A percentile compares a stretch with the other conserved stretches of the same genome.
phyloP scores from a whole-genome alignment of 2,888 invertebrate species.

The Euspilapteryx auroguttella region DNA sequence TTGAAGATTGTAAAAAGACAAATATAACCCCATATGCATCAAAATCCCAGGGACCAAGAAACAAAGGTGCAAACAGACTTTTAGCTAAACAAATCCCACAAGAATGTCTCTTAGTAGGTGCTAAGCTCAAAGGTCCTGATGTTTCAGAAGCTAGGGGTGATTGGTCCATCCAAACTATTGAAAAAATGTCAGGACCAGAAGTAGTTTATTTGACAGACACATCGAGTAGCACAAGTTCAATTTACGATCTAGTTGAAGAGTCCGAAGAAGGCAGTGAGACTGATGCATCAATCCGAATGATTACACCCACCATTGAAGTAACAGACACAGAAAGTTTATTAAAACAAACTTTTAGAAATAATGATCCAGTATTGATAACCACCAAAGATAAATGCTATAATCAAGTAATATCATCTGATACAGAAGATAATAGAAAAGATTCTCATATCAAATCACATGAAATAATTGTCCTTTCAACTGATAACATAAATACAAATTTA shows the following conservation, averaged over 20 bases:
- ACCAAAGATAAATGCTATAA: conserved; percentile 1
- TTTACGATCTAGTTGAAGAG: conserved; percentile 55
- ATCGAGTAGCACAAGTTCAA: conserved; percentile 65
- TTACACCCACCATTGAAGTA: conserved; percentile 53
- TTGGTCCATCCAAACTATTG: conserved; percentile 50
- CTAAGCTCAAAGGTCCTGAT: conserved; percentile 60
- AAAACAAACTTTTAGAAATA: conserved; percentile 24
- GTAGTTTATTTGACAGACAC: conserved; percentile 70
- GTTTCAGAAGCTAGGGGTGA: conserved; percentile 62
- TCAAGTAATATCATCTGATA: conserved; percentile 2
- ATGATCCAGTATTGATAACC: conserved; percentile 6
- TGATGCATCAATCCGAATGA: conserved; percentile 46
- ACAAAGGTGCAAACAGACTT: conserved; percentile 21
- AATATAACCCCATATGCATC: conserved; percentile 9
- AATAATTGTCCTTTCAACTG: conserved; percentile 37
- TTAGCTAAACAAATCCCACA: conserved; percentile 37
- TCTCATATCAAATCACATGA: conserved; percentile 18
- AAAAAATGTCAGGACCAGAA: conserved; percentile 64
- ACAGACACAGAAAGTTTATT: conserved; percentile 41
- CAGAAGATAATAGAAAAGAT: conserved; percentile 5
- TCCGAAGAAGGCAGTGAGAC: conserved; percentile 40
- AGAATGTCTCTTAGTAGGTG: conserved; percentile 61
- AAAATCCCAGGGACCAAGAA: conserved; percentile 11
- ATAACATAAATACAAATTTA: conserved; percentile 36
- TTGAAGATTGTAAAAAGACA: conserved; percentile 35